A percentile compares a stretch with the other conserved stretches of the same genome.
Conservation (phyloP, 2,797 vertebrate species). For the Myotis daubentonii region DNA sequence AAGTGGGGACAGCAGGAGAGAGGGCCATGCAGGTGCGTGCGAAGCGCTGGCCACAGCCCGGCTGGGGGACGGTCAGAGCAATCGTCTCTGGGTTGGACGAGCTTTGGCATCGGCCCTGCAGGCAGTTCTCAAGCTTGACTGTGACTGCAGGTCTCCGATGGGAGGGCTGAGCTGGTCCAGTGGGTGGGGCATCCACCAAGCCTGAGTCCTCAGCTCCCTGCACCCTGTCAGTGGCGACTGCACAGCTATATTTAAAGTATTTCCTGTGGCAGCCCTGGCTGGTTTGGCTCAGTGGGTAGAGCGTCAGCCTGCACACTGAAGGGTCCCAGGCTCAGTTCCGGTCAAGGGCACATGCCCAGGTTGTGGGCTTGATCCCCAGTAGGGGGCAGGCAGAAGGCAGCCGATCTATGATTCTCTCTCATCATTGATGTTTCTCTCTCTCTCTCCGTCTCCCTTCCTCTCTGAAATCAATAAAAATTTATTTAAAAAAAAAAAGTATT, state of each 20-base stretch:
- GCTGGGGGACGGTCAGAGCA: background rate
- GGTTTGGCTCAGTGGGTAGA: no score
- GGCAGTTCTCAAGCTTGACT: background rate
- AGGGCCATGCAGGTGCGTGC: rapidly evolving
- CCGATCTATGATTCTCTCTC: no score
- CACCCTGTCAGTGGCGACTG: background rate
- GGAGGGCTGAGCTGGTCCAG: background rate
- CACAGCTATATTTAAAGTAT: background rate
- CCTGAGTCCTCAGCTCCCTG: background rate
- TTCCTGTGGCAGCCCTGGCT: background rate
- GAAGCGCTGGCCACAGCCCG: rapidly evolving
- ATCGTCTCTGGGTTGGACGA: rapidly evolving
- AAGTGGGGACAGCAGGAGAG: background rate
- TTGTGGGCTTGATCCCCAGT: no score
- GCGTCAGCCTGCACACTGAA: no score
- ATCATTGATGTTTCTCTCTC: no score
- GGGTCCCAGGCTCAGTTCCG: no score
- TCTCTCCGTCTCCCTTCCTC: no score
- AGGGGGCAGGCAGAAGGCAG: no score
- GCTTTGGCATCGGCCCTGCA: background rate
- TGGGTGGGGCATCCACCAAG: no score
- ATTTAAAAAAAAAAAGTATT: background rate
- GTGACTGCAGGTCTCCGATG: background rate
- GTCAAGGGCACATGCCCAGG: no score
- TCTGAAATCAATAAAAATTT: no score